phyloP scores from a whole-genome alignment of 2,888 invertebrate genomes.

The Diploptera punctata region DNA sequence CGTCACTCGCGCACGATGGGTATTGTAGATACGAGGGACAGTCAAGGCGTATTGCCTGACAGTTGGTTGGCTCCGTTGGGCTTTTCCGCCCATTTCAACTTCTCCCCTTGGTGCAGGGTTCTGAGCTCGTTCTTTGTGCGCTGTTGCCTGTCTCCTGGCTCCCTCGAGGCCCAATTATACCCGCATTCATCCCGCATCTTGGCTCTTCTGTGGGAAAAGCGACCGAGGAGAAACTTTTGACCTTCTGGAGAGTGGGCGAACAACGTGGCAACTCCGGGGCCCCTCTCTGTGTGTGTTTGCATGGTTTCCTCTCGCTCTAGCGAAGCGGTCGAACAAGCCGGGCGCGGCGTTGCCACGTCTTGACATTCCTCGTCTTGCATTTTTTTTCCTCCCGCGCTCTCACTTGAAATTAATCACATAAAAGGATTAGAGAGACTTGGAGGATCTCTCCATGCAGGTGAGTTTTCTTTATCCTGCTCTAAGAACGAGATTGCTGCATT shows the following conservation, averaged over 20 bases:
- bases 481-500: conserved; percentile 10
- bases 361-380: background rate
- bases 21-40: background rate
- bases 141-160: conserved; percentile 10
- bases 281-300: background rate
- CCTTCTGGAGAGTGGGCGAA: conserved; percentile 28
- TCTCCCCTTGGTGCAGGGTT: background rate
- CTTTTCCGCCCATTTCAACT: conserved; percentile 12
- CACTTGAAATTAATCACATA: background rate
- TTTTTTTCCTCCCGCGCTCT: background rate
- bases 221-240: conserved; percentile 24
- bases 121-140: conserved; percentile 14
- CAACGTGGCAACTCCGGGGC: conserved; percentile 23
- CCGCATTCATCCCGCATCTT: background rate
- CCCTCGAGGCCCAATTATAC: conserved; percentile 9
- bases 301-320: too few species aligned
- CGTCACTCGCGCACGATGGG: conserved; percentile 1
- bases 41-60: background rate
- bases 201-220: conserved; percentile 19
- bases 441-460: too few species aligned
- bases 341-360: conserved; percentile 16
- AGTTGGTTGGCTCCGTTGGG: conserved; percentile 6
- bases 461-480: too few species aligned
- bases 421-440: background rate
- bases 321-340: conserved; percentile 17